These are phyloP conservation scores for Rhagoletis zephyria DNA, from an alignment of 1,140 invertebrate genomes.

Conservation along the genomic window DNA sequence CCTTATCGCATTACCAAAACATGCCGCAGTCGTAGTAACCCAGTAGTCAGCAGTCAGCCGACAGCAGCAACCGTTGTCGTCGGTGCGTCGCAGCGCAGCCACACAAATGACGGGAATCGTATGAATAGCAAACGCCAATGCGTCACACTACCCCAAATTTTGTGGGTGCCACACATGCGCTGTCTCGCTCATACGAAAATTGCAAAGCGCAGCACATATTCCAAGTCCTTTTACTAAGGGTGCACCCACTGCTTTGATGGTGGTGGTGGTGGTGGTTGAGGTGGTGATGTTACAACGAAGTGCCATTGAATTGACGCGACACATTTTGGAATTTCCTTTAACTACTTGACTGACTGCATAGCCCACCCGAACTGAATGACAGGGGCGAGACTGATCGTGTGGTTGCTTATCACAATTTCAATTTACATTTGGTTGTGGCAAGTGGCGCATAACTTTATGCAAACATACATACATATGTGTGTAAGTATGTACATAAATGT, in stretches of 20 bases:
- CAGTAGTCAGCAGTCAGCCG: slow-evolving; percentile 26
- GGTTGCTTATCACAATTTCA: slow-evolving; percentile 48
- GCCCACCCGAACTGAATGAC: not conserved
- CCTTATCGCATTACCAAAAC: slow-evolving; percentile 49
- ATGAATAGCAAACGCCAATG: slow-evolving; percentile 17
- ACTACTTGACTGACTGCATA: too few species aligned
- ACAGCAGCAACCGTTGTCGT: not conserved
- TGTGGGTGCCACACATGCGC: not conserved
- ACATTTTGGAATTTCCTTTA: slow-evolving; percentile 10
- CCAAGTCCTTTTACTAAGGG: not conserved
- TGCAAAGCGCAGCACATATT: not conserved
- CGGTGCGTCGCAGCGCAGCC: not conserved
- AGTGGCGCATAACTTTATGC: not conserved
- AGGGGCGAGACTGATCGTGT: not conserved
- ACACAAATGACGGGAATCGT: slow-evolving; percentile 28
- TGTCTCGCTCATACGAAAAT: not conserved
- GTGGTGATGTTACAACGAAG: too few species aligned
- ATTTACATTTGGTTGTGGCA: slow-evolving; percentile 32
- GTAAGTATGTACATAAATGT: not conserved
- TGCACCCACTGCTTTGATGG: not conserved
- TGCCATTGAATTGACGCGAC: slow-evolving; percentile 4
- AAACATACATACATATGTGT: not conserved
- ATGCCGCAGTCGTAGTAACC: slow-evolving; percentile 6
- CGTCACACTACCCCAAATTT: slow-evolving; percentile 23
- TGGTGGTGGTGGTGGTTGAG: too few species aligned